Conservation (phyloP, 2,888 invertebrate genomes). For the Drymonia ruficornis region DNA sequence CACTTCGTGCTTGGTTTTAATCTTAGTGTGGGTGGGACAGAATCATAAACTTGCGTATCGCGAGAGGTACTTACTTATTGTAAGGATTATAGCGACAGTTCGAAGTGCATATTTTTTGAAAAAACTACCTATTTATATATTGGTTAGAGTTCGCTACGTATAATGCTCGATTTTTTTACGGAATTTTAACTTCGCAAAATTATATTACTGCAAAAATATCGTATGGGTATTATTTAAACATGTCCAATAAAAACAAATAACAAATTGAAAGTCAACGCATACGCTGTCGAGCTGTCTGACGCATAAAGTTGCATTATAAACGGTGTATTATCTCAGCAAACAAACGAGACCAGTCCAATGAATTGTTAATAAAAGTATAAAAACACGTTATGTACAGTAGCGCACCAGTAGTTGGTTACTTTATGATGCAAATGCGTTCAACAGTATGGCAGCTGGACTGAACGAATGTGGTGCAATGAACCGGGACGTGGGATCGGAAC, state of each 20-base stretch:
- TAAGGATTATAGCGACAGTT: too few relatives aligned
- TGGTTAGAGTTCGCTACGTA: too few relatives aligned
- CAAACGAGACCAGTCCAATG: constrained; percentile 6
- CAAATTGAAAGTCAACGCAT: constrained; percentile 1
- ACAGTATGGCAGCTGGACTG: neutral
- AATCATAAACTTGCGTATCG: neutral
- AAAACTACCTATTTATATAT: too few relatives aligned
- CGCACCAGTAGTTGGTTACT: neutral
- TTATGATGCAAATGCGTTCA: constrained; percentile 6
- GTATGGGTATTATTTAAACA: neutral
- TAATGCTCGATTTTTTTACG: too few relatives aligned
- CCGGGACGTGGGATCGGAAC: constrained; percentile 4
- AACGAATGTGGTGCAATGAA: constrained; percentile 7
- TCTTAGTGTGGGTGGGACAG: neutral
- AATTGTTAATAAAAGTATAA: constrained; percentile 5
- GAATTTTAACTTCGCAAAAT: too few relatives aligned
- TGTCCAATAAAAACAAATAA: constrained; percentile 4
- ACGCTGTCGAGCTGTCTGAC: neutral
- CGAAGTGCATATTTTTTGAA: too few relatives aligned
- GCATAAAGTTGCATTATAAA: constrained; percentile 4
- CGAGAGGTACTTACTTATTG: neutral
- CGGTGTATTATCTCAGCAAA: constrained; percentile 1
- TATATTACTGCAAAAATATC: neutral
- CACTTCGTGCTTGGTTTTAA: neutral
- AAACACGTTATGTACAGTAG: constrained; percentile 5